Percentiles rank a stretch among this genome's conserved stretches.
Evolutionary conservation across 2,797 vertebrate genomes (phyloP).

Genomic region (Pangasius mekongensis): DNA sequence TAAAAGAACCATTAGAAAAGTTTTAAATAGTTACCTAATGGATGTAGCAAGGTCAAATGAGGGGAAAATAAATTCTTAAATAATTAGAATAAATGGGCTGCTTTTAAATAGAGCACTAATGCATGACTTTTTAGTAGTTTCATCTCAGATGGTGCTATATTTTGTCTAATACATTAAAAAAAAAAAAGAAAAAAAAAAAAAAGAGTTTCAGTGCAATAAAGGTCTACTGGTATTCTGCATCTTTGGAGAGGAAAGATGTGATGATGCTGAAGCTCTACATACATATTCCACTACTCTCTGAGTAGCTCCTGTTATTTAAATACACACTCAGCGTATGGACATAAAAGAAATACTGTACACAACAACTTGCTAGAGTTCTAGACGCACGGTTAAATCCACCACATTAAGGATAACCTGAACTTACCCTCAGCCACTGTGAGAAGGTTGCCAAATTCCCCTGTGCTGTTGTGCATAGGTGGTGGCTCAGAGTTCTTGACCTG

Average conservation of each 20-base stretch:
- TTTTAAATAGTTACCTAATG: conserved; percentile 72
- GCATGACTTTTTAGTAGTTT: conserved; percentile 65
- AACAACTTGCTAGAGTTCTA: neutral
- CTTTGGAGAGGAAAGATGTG: neutral
- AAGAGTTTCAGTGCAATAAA: conserved; percentile 22
- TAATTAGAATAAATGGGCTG: conserved; percentile 74
- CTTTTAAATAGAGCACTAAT: conserved; percentile 75
- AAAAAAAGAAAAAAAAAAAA: conserved; percentile 6
- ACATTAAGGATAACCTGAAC: conserved; percentile 24
- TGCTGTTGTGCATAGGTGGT: conserved; percentile 73
- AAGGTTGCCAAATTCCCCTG: conserved; percentile 84
- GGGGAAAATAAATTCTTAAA: conserved; percentile 68
- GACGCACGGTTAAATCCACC: neutral
- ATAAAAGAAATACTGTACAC: neutral
- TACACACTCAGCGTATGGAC: neutral
- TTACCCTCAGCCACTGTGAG: conserved; percentile 95
- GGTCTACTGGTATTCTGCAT: conserved; percentile 15
- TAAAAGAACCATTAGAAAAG: conserved; percentile 23
- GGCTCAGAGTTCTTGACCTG: conserved; percentile 86
- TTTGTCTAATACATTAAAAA: conserved; percentile 48
- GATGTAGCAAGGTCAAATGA: conserved; percentile 77
- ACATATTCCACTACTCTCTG: neutral
- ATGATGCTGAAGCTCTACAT: neutral
- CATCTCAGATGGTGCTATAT: conserved; percentile 69
- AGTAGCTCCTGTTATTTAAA: neutral